These are phyloP conservation scores for Sinelater perroti DNA, from an alignment of 2,888 invertebrate species.

Conservation along the genomic window DNA sequence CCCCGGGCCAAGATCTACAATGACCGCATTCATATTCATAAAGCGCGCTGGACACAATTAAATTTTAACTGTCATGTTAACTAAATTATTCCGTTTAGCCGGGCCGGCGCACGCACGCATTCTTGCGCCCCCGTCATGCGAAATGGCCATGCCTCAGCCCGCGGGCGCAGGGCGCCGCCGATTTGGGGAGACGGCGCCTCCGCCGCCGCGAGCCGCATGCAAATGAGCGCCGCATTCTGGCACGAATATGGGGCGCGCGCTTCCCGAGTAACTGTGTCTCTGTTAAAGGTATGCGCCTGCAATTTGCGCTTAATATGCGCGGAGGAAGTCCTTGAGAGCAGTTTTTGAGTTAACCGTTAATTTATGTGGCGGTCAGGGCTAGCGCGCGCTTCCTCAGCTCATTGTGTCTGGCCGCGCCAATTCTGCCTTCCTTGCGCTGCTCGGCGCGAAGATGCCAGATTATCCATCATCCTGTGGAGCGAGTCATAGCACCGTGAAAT, in stretches of 20 bases:
- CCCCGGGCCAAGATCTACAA: conserved; percentile 50
- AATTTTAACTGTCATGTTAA: conserved; percentile 60
- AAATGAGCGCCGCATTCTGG: conserved; percentile 14
- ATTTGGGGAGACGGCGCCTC: too few relatives aligned
- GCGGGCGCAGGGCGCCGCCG: too few relatives aligned
- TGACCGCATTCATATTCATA: conserved; percentile 58
- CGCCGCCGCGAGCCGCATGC: too few relatives aligned
- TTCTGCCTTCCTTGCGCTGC: conserved; percentile 8
- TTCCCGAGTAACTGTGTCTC: conserved; percentile 31
- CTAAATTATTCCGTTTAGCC: conserved; percentile 55
- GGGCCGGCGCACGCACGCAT: conserved; percentile 34
- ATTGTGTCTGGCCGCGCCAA: conserved; percentile 20
- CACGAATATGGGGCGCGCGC: conserved; percentile 18
- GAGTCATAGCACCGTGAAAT: too few relatives aligned
- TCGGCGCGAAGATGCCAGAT: too few relatives aligned
- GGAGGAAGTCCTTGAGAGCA: conserved; percentile 30
- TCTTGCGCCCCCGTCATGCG: not conserved
- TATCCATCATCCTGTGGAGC: too few relatives aligned
- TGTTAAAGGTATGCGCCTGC: conserved; percentile 28
- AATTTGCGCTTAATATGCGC: conserved; percentile 25
- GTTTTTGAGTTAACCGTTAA: conserved; percentile 29
- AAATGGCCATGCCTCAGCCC: too few relatives aligned
- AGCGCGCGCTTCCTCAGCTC: conserved; percentile 21
- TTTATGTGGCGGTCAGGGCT: conserved; percentile 22
- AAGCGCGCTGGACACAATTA: conserved; percentile 55